Base-by-base conservation (phyloP, 2,797 vertebrate genomes). In the Florisuga fusca region DNA sequence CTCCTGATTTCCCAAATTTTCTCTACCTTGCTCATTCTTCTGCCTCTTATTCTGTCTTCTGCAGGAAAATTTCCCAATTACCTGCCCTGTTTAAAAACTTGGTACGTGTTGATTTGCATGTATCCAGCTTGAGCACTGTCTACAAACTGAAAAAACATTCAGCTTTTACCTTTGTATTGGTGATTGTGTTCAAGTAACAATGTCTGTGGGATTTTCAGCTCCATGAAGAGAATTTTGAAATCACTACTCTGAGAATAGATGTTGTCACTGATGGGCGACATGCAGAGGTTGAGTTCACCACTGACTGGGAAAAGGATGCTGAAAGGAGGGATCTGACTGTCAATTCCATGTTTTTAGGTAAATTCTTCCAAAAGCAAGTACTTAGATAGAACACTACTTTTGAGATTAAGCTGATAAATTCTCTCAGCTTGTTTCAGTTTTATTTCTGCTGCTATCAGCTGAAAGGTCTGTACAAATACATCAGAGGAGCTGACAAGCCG, bases 341-440 rank as follows among this genome's bases (percentile, higher is more conserved):
- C 96, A 99, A 99, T 89, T 99, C 99, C 59, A 99, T 99, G 99
- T 99, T 99, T 94, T 96, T 99, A 94, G 99, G 99, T 99, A 98
- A 19, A 23, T 27, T 12, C 13, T 63, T 8, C 9, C 12, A 7
- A 18, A 36, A 33, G 3, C 6, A 50, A 16, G 50, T 27, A 3
- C 0, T 15, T 18, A 8, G 12, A 1, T 45, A 20, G 53, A 75
- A 27, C 7, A 3, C 10, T n/a, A 18, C 12, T 27, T 43, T 71
- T 36, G 13, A 21, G 23, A 15, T 20, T 27, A 18, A n/a, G 48
- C 9, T 23, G n/a, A 2, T 7, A 21, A 34, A 15, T 75, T 75
- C 25, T 38, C 18, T 23, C 10, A 11, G 45, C 33, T 26, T 64
- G 10, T 25, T 45, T 62, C 19, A 23, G 0, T 38, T 88, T 29